A percentile compares a stretch with the other conserved stretches of the same genome.
Conservation (phyloP, 2,113 vertebrate genomes). For the Perccottus glenii region DNA sequence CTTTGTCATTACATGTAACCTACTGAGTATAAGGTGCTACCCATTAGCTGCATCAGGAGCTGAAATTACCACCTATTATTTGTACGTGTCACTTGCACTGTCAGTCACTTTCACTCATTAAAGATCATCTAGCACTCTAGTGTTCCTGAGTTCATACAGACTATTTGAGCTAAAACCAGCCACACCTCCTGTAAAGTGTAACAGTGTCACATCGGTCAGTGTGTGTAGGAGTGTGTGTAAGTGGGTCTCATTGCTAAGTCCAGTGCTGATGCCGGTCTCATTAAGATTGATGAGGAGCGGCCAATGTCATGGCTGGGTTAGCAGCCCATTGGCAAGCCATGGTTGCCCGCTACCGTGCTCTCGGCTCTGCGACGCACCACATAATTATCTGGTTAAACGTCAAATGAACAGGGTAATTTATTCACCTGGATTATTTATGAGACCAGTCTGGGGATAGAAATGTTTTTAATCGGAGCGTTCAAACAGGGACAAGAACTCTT, state of each 20-base stretch:
- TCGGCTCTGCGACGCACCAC: conserved; percentile 45
- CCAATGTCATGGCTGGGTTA: conserved; percentile 76
- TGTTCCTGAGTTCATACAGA: background rate
- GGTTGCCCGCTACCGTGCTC: conserved; percentile 48
- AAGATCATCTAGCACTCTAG: background rate
- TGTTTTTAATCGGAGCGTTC: conserved; percentile 57
- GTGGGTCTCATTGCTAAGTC: conserved; percentile 67
- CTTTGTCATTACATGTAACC: background rate
- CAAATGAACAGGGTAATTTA: conserved; percentile 77
- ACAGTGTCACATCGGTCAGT: conserved; percentile 20
- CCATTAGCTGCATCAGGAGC: background rate
- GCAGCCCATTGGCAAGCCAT: conserved; percentile 63
- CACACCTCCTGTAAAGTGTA: background rate
- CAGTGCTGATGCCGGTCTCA: conserved; percentile 62
- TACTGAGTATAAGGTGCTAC: background rate
- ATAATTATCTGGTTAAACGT: conserved; percentile 78
- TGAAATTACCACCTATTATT: background rate
- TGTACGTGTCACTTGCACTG: background rate
- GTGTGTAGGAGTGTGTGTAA: conserved; percentile 12
- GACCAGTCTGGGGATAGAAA: conserved; percentile 33
- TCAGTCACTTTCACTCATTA: background rate
- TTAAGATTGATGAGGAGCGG: conserved; percentile 78
- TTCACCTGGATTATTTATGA: conserved; percentile 78
- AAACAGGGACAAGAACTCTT: conserved; percentile 45
- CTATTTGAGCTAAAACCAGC: conserved; percentile 10